Evolutionary conservation across 2,888 invertebrate genomes (phyloP).

Genomic region (Acholoe squamosa): DNA sequence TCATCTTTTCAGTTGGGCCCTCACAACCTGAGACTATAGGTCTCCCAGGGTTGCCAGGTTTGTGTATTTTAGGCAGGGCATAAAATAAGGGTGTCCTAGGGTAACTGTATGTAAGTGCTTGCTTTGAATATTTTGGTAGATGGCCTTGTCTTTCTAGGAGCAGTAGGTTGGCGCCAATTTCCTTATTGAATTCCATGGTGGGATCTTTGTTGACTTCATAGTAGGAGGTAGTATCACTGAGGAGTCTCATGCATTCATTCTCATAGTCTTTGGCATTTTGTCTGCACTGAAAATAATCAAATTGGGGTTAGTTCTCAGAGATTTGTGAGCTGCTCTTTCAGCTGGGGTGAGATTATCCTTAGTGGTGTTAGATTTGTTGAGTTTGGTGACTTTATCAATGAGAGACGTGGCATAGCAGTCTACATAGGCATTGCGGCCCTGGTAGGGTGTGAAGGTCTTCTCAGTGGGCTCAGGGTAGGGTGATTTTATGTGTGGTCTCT

Average conservation of each 20-base stretch:
- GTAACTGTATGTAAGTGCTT: not conserved
- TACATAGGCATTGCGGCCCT: not conserved
- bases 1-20: not conserved
- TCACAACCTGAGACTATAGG: not conserved
- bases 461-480: too few species aligned
- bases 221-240: not conserved
- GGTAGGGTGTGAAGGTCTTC: not conserved
- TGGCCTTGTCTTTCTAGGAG: not conserved
- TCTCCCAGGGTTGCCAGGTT: not conserved
- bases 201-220: not conserved
- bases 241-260: not conserved
- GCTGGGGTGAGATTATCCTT: not conserved
- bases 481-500: too few species aligned
- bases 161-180: not conserved
- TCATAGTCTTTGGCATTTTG: not conserved
- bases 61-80: not conserved
- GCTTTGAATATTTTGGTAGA: not conserved
- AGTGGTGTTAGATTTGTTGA: not conserved
- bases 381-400: not conserved
- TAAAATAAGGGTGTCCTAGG: not conserved
- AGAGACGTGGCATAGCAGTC: not conserved
- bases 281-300: not conserved
- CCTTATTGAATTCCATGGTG: not conserved
- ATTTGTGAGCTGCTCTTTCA: not conserved
- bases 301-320: not conserved